These are phyloP conservation scores for Laterallus jamaicensis DNA, from an alignment of 2,113 vertebrate species.

Conservation along the genomic window DNA sequence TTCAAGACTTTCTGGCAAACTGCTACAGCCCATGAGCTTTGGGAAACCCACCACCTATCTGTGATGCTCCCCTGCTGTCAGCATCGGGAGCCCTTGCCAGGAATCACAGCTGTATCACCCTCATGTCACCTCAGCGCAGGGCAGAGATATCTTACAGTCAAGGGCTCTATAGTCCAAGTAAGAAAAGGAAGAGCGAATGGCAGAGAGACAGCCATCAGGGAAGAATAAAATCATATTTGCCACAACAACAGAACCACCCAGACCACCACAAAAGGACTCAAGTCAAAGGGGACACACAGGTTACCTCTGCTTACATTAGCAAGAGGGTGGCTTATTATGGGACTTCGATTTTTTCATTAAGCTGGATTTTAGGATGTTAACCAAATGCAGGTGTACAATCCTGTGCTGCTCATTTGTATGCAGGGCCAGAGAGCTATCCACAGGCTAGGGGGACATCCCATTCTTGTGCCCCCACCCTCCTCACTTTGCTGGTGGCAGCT, in stretches of 20 bases:
- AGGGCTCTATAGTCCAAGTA: not conserved
- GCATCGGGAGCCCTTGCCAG: not conserved
- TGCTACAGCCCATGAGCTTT: not conserved
- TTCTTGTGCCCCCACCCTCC: not conserved
- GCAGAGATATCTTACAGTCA: not conserved
- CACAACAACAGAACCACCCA: not conserved
- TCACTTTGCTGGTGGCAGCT: not conserved
- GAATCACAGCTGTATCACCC: not conserved
- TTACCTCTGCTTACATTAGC: slow-evolving; percentile 4
- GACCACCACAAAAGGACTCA: not conserved
- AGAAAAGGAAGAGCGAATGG: not conserved
- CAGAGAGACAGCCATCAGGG: not conserved
- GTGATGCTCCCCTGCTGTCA: not conserved
- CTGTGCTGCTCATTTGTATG: not conserved
- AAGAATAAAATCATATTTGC: not conserved
- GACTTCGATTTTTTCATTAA: slow-evolving; percentile 23
- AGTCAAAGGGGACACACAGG: not conserved
- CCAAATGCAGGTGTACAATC: not conserved
- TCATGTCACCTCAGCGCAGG: not conserved
- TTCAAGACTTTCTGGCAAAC: not conserved
- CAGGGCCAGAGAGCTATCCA: not conserved
- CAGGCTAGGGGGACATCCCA: fast-evolving
- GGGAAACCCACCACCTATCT: not conserved
- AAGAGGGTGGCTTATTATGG: not conserved
- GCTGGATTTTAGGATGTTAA: slow-evolving; percentile 23